These are phyloP conservation scores for Eudyptes chrysolophus DNA, from an alignment of 2,113 vertebrate species.

Conservation along the genomic window DNA sequence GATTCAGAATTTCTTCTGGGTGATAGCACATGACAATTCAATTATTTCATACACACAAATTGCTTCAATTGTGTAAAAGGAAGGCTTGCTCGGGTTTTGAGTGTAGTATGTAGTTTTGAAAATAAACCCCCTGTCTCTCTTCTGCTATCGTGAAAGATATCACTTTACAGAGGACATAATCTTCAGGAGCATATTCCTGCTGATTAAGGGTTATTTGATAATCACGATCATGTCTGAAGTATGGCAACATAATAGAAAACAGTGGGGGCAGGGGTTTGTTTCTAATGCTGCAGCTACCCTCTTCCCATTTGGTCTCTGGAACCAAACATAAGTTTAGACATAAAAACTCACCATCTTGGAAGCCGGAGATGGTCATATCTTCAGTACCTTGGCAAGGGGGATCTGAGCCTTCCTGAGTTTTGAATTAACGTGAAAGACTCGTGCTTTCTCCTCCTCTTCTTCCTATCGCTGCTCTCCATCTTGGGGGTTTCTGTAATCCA, in stretches of 20 bases:
- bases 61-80: not conserved
- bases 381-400: not conserved
- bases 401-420: slow-evolving; percentile 58
- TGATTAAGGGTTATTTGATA: not conserved
- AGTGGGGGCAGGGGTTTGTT: not conserved
- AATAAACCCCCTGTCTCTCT: not conserved
- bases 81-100: not conserved
- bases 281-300: not conserved
- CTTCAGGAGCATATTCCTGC: not conserved
- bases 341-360: slow-evolving; percentile 71
- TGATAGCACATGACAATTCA: not conserved
- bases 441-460: slow-evolving; percentile 50
- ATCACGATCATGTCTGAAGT: not conserved
- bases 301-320: not conserved
- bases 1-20: not conserved
- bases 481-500: not conserved
- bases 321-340: not conserved
- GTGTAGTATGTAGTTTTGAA: not conserved
- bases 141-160: not conserved
- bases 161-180: not conserved
- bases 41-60: not conserved
- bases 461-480: not conserved
- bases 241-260: not conserved
- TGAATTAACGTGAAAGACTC: slow-evolving; percentile 63
- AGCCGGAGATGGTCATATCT: slow-evolving; percentile 42